Evolutionary conservation across 2,797 vertebrate species (phyloP).

Genomic region (Notamacropus eugenii): DNA sequence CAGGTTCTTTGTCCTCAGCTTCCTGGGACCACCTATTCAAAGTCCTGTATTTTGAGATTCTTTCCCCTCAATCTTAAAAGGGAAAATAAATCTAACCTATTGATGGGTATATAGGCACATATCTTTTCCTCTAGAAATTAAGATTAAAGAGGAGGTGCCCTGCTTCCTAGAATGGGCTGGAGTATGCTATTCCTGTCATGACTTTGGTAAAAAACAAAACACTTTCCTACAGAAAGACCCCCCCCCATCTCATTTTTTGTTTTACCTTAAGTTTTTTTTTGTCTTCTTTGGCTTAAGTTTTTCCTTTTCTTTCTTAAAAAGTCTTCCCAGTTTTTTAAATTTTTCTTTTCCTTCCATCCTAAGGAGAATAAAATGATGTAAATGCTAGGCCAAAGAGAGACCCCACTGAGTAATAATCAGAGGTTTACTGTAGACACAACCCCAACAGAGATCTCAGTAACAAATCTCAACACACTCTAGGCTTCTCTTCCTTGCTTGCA

Average conservation of each 20-base stretch:
- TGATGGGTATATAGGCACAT: neutral
- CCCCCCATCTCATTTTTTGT: neutral
- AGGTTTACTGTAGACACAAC: neutral
- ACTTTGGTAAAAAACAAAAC: neutral
- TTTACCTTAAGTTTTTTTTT: slow-evolving; percentile 83
- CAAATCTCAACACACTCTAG: neutral
- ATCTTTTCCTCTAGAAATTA: neutral
- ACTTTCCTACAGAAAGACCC: neutral
- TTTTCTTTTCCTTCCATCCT: slow-evolving; percentile 79
- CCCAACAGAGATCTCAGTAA: neutral
- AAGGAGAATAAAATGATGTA: slow-evolving; percentile 53
- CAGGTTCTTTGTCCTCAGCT: neutral
- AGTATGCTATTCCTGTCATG: neutral
- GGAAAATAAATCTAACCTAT: neutral
- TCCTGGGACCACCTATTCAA: neutral
- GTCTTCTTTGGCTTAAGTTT: slow-evolving; percentile 80
- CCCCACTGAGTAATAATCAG: neutral
- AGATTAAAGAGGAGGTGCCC: neutral
- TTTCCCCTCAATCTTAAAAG: neutral
- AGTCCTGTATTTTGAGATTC: neutral
- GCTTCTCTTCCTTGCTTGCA: slow-evolving; percentile 8
- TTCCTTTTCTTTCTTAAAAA: slow-evolving; percentile 83
- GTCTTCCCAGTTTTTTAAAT: slow-evolving; percentile 77
- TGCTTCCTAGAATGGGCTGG: neutral
- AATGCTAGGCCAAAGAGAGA: neutral